Conservation (phyloP, 2,888 invertebrate species). For the Nemapogon koenigi region DNA sequence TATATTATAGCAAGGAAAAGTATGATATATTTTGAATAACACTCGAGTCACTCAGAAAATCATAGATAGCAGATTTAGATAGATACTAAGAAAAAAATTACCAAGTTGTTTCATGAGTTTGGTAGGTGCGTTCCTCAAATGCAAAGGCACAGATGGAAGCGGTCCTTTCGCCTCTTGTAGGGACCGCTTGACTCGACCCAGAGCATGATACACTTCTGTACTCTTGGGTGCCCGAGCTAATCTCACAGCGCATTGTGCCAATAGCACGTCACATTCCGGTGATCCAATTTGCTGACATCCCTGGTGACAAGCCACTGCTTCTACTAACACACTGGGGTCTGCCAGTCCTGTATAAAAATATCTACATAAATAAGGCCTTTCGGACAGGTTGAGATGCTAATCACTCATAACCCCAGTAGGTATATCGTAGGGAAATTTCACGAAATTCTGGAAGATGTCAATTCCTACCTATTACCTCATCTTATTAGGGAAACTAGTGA, state of each 20-base stretch:
- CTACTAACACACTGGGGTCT: constrained; percentile 68
- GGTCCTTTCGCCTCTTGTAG: constrained; percentile 70
- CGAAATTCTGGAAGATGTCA: too few species aligned
- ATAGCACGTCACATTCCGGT: constrained; percentile 80
- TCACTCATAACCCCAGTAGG: too few species aligned
- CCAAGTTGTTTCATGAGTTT: constrained; percentile 79
- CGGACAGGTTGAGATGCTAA: too few species aligned
- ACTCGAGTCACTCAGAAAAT: too few species aligned
- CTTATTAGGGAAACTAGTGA: too few species aligned
- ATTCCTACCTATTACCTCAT: too few species aligned
- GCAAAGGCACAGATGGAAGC: constrained; percentile 77
- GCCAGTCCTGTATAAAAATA: constrained; percentile 61
- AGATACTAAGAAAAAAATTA: constrained; percentile 22
- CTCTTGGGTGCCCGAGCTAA: constrained; percentile 81
- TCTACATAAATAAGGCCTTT: too few species aligned
- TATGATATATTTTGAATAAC: too few species aligned
- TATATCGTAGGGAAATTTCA: too few species aligned
- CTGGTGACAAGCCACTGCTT: constrained; percentile 78
- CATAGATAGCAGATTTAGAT: too few species aligned
- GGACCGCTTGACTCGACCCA: constrained; percentile 65
- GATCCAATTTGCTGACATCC: constrained; percentile 81
- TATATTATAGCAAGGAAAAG: too few species aligned
- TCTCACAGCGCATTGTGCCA: constrained; percentile 80
- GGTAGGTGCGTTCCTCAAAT: constrained; percentile 82
- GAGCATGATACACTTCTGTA: constrained; percentile 65